Evolutionary conservation across 2,113 vertebrate genomes (phyloP).

Genomic region (Entelurus aequoreus): DNA sequence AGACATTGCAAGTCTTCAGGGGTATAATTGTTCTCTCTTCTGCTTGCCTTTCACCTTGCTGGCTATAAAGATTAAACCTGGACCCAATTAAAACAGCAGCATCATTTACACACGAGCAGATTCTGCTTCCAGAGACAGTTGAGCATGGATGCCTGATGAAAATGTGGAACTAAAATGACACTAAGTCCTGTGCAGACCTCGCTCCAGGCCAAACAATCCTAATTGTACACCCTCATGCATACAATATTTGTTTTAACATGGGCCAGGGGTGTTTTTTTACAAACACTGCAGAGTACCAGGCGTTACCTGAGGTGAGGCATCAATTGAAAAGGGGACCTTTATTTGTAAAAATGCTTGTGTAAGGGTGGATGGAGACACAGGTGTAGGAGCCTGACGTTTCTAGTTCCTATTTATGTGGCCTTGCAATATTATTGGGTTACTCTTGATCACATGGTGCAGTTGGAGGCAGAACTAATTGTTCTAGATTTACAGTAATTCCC

Average conservation of each 20-base stretch:
- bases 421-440: no score
- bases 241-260: background rate
- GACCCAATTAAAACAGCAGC: conserved; percentile 7
- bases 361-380: background rate
- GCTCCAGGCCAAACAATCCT: no score
- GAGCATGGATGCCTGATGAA: background rate
- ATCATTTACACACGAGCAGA: conserved; percentile 17
- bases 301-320: background rate
- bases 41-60: conserved; percentile 27
- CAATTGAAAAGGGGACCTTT: background rate
- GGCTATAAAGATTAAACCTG: conserved; percentile 20
- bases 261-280: background rate
- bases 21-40: conserved; percentile 38
- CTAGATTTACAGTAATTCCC: no score
- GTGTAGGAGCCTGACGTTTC: no score
- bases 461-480: no score
- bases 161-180: background rate
- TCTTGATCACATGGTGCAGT: no score
- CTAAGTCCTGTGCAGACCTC: no score
- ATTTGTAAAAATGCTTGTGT: background rate
- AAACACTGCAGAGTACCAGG: background rate
- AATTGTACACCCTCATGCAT: background rate
- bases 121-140: background rate
- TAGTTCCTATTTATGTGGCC: no score
- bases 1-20: conserved; percentile 32